Conservation (phyloP, 2,888 invertebrate genomes). For the Dioctria rufipes region DNA sequence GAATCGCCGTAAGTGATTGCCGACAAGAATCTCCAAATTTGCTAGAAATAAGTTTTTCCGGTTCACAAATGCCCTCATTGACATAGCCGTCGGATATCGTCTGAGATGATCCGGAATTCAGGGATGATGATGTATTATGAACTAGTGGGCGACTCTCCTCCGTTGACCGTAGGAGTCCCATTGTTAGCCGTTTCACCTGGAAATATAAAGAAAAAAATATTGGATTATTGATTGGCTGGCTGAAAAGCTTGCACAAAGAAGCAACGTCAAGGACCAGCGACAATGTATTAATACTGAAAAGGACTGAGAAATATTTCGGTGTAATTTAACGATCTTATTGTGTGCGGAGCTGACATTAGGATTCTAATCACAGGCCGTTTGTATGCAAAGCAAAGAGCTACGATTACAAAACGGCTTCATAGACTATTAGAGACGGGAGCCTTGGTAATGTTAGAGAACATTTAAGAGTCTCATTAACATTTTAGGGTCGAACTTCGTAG, state of each 20-base stretch:
- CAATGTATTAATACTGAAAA: background rate
- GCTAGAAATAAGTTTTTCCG: slow-evolving; percentile 72
- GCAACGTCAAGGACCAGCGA: slow-evolving; percentile 30
- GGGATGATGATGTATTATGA: slow-evolving; percentile 75
- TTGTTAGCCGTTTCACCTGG: slow-evolving; percentile 81
- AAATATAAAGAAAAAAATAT: slow-evolving; percentile 54
- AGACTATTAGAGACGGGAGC: background rate
- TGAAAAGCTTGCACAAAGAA: background rate
- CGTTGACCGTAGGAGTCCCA: slow-evolving; percentile 79
- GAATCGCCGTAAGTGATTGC: slow-evolving; percentile 70
- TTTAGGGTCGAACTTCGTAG: slow-evolving; percentile 25
- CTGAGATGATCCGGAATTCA: slow-evolving; percentile 79
- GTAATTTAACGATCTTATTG: slow-evolving; percentile 37
- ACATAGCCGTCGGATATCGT: slow-evolving; percentile 85
- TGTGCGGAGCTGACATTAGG: slow-evolving; percentile 51
- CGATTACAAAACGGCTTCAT: slow-evolving; percentile 50
- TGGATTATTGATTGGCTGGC: background rate
- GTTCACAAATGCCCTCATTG: slow-evolving; percentile 83
- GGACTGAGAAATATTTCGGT: slow-evolving; percentile 13
- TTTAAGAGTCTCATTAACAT: slow-evolving; percentile 38
- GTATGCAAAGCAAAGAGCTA: slow-evolving; percentile 58
- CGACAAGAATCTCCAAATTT: slow-evolving; percentile 71
- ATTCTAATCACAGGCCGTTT: slow-evolving; percentile 57
- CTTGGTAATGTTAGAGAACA: slow-evolving; percentile 1
- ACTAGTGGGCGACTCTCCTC: slow-evolving; percentile 86